Base-by-base conservation (phyloP, 2,113 vertebrate genomes). In the Benitochromis conjunctus region DNA sequence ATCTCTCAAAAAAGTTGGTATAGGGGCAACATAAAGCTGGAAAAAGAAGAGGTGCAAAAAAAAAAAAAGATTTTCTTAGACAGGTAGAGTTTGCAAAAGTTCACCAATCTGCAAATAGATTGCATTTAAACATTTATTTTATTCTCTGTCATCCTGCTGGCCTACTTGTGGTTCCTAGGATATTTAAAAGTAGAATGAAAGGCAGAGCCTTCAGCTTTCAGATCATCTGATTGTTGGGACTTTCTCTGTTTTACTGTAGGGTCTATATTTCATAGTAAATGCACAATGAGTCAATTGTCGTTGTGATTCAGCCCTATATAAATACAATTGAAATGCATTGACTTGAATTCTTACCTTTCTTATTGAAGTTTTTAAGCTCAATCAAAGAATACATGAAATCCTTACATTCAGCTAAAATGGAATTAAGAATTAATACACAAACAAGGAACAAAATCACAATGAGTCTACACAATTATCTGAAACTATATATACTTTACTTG, bases 281-380 rank as follows among this genome's bases (percentile, higher is more conserved):
- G 56, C 13, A 57, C 2, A 29, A 13, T 31, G 26, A 58, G 26
- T 58, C 0, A 58, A 0, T 58, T 31, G 41, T 12, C 2, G 2
- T 1, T 46, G 14, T 31, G 0, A 60, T 1, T 57, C 26, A 57
- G 55, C 12, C 1, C 55, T 29, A 57, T 14, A 14, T 57, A 56
- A 56, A 56, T 0, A 13, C 2, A 0, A 56, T 13, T 56, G 21
- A 14, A 57, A 6, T 26, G 55, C 26, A 57, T 0, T 57, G 0
- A 57, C 55, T 57, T 57, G 55, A 57, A 57, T 0, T 57, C 55
- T 57, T 26, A 57, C 55, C 55, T 57, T 57, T 57, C 1, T 57
- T 8, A 5, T 12, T 57, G 55, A 57, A 26, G 55, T 57, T 57
- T 57, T 57, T 57, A 57, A 26, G 55, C 55, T 57, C 55, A 57